A percentile compares a stretch with the other conserved stretches of the same genome.
Conservation (phyloP, 2,797 vertebrate genomes). For the Paedocypris micromegethes region DNA sequence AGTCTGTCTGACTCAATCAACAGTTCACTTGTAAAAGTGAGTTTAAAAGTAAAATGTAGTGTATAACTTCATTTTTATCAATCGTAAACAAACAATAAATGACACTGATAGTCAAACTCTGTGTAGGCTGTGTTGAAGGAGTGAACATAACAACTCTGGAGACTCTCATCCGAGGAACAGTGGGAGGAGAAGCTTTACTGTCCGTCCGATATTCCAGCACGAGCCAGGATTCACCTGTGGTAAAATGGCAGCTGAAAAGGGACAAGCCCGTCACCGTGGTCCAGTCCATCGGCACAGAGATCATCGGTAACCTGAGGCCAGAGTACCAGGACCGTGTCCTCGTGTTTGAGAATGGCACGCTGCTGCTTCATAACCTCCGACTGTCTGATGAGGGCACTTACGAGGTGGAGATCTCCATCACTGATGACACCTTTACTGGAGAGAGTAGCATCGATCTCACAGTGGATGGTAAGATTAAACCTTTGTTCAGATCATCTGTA, state of each 20-base stretch:
- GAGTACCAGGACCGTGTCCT: slow-evolving; percentile 89
- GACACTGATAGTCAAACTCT: too few species aligned
- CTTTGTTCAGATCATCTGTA: too few species aligned
- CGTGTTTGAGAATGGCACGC: slow-evolving; percentile 88
- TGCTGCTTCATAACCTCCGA: slow-evolving; percentile 85
- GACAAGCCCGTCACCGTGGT: slow-evolving; percentile 88
- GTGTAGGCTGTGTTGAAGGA: slow-evolving; percentile 70
- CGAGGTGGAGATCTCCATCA: slow-evolving; percentile 95
- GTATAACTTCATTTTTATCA: too few species aligned
- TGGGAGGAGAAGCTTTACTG: slow-evolving; percentile 82
- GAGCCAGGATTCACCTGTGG: slow-evolving; percentile 84
- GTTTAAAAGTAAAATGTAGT: too few species aligned
- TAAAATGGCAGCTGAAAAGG: slow-evolving; percentile 91
- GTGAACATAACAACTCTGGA: slow-evolving; percentile 88
- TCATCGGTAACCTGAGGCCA: slow-evolving; percentile 84
- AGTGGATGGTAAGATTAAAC: slow-evolving; percentile 78
- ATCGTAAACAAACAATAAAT: too few species aligned
- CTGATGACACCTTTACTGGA: slow-evolving; percentile 86
- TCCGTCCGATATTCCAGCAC: slow-evolving; percentile 84
- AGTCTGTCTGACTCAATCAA: too few species aligned
- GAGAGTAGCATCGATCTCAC: slow-evolving; percentile 90
- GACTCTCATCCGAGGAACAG: slow-evolving; percentile 71
- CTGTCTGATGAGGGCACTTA: slow-evolving; percentile 84
- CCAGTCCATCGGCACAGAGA: slow-evolving; percentile 89
- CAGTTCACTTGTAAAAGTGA: too few species aligned